Evolutionary conservation across 2,797 vertebrate species (phyloP), one percentile per base, ranked within the genome.

Genomic region (Manis javanica): DNA sequence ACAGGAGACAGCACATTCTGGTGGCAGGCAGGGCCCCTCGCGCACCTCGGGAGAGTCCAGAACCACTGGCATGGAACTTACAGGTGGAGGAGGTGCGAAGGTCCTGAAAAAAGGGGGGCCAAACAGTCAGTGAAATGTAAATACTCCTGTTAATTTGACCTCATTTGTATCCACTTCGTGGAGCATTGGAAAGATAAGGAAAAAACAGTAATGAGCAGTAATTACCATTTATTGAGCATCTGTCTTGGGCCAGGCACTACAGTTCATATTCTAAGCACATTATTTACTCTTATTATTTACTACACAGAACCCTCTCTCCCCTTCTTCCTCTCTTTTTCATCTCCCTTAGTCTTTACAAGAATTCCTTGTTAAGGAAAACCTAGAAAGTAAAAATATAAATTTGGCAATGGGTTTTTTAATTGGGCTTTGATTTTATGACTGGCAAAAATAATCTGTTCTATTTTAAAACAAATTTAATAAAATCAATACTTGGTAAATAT

Each of bases 311-410:
- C 16, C 4, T 42, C 63, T 53, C 5, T 24, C 13, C 51, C 34
- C n/a, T 26, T 7, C n/a, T 64, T 8, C 26, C 2, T 7, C 13
- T 59, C 7, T 29, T 4, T 8, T 11, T 59, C 12, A 29, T 21
- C 11, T 5, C 64, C 57, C 66, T 86, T 4, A 63, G 78, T 16
- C 39, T 81, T 53, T 24, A 59, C 6, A 82, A 29, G 12, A 49
- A 51, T 71, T 11, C 34, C 51, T 59, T 49, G 68, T 64, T 86
- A 89, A 96, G 94, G 68, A 46, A 94, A 72, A 69, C n/a, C 39
- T 57, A 78, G 59, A 53, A 64, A 87, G 53, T 37, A 59, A 14
- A 71, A 78, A 31, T 42, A 90, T 14, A 57, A 55, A 83, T 37
- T 53, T 71, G 49, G 14, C 10, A 75, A 46, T 49, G 21, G 72